Percentiles rank a stretch among this genome's conserved stretches.
Conservation (phyloP, 2,797 vertebrate species). For the Capromys pilorides region DNA sequence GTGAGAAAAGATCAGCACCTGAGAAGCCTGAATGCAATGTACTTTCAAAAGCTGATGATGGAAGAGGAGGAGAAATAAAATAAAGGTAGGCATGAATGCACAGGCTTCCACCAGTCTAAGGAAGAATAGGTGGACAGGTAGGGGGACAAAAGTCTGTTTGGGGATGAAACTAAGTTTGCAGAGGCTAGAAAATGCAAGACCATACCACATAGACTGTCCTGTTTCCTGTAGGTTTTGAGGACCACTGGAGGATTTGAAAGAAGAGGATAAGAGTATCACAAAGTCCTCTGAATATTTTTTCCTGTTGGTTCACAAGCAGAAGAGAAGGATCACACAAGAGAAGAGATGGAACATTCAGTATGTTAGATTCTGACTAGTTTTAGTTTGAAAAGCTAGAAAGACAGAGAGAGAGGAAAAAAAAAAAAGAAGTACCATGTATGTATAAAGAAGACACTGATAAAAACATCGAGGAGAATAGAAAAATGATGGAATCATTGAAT, state of each 20-base stretch:
- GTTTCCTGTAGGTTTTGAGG: background rate
- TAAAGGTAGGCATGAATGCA: background rate
- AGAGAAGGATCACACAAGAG: background rate
- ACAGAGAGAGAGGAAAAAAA: too few species aligned
- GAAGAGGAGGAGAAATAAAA: background rate
- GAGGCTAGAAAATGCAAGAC: background rate
- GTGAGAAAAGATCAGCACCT: background rate
- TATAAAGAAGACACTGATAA: too few species aligned
- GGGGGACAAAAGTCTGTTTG: background rate
- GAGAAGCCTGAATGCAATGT: background rate
- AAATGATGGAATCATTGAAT: too few species aligned
- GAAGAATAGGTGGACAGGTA: background rate
- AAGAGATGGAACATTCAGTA: background rate
- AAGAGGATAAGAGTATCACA: background rate
- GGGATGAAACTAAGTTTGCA: background rate
- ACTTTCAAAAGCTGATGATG: background rate
- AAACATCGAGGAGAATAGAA: too few species aligned
- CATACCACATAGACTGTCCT: background rate
- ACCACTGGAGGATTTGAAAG: background rate
- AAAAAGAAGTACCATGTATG: too few species aligned
- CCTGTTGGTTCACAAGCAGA: background rate
- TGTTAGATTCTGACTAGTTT: slow-evolving; percentile 17
- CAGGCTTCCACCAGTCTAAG: background rate
- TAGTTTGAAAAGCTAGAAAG: slow-evolving; percentile 26
- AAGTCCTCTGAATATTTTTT: background rate